phyloP scores from a whole-genome alignment of 2,888 invertebrate genomes.

The Eulithis testata region DNA sequence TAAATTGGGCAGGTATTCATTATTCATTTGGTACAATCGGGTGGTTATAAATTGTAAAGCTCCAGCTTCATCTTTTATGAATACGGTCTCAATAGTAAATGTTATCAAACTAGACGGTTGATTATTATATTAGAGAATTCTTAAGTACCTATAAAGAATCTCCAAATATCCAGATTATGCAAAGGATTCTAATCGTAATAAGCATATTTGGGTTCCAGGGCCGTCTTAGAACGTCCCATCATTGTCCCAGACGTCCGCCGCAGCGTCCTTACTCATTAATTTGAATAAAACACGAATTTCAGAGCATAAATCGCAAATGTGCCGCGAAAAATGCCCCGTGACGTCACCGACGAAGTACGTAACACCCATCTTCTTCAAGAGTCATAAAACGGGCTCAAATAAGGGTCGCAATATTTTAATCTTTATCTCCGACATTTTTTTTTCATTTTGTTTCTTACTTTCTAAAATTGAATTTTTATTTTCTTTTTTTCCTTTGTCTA shows the following conservation, averaged over 20 bases:
- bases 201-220: conserved; percentile 6
- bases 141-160: too few relatives aligned
- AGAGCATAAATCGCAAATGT: conserved; percentile 25
- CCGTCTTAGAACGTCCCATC: conserved; percentile 23
- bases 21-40: too few relatives aligned
- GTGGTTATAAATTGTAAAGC: too few relatives aligned
- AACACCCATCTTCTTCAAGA: conserved; percentile 29
- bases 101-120: not conserved
- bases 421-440: conserved; percentile 32
- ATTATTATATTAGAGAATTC: not conserved
- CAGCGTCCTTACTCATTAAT: conserved; percentile 27
- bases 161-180: conserved; percentile 22
- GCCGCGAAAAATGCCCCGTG: conserved; percentile 18
- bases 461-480: conserved; percentile 12
- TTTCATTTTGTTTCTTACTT: conserved; percentile 16
- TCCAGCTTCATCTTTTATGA: too few relatives aligned
- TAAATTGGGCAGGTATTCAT: too few relatives aligned
- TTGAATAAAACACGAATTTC: conserved; percentile 27
- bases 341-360: conserved; percentile 24
- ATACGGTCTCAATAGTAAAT: too few relatives aligned
- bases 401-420: conserved; percentile 35
- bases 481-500: not conserved
- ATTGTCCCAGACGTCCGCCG: conserved; percentile 32
- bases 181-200: not conserved
- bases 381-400: conserved; percentile 32